These are phyloP conservation scores for Tillus elongatus DNA, from an alignment of 2,888 invertebrate species.

Conservation along the genomic window DNA sequence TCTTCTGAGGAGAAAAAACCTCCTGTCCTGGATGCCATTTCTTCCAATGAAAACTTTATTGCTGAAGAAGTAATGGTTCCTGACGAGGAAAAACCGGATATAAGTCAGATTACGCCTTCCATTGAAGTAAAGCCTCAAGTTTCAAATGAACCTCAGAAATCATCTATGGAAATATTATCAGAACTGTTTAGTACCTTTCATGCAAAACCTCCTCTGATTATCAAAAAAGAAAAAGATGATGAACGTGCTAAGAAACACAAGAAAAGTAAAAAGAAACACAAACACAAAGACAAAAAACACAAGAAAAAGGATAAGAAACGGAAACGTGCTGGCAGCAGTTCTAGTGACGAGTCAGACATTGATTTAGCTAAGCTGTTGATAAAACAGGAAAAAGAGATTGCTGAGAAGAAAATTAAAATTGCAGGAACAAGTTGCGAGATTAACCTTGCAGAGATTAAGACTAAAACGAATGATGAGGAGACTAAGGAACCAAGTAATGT, in stretches of 20 bases:
- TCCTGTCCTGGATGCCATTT: too few species aligned
- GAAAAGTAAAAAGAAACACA: slow-evolving; percentile 54
- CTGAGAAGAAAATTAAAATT: slow-evolving; percentile 34
- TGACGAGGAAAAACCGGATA: too few species aligned
- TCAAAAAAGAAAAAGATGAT: slow-evolving; percentile 36
- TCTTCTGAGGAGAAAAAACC: too few species aligned
- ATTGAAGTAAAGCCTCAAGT: too few species aligned
- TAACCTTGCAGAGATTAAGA: slow-evolving; percentile 18
- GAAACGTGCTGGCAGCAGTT: slow-evolving; percentile 34
- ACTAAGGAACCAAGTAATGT: slow-evolving; percentile 13
- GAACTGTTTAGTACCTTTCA: slow-evolving; percentile 74
- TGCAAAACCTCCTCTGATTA: slow-evolving; percentile 53
- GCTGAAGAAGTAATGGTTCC: too few species aligned
- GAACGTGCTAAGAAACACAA: slow-evolving; percentile 46
- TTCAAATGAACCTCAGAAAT: slow-evolving; percentile 45
- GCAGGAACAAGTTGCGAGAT: slow-evolving; percentile 26
- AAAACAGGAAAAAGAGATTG: slow-evolving; percentile 33
- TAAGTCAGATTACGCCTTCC: too few species aligned
- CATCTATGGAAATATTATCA: slow-evolving; percentile 71
- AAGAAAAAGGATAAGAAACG: slow-evolving; percentile 43
- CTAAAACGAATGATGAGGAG: slow-evolving; percentile 19
- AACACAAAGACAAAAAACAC: slow-evolving; percentile 47
- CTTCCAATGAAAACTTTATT: too few species aligned
- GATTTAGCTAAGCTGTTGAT: slow-evolving; percentile 36
- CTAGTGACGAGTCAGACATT: slow-evolving; percentile 29